Evolutionary conservation across 1,140 invertebrate species (phyloP).

Genomic region (Apolygus lucorum): DNA sequence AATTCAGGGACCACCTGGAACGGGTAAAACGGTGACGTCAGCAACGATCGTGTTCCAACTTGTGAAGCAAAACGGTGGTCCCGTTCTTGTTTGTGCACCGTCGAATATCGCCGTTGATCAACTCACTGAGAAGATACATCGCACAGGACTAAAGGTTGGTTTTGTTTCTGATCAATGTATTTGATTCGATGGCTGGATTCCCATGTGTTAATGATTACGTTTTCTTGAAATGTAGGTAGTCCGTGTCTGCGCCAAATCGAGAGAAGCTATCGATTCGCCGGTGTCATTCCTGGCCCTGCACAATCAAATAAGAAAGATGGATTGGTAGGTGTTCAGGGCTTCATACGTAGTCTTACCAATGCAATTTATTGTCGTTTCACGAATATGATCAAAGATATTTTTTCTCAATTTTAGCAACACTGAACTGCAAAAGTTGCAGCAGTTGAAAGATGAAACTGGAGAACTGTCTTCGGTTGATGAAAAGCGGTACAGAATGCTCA

Average conservation of each 20-base stretch:
- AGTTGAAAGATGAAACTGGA: slow-evolving; percentile 94
- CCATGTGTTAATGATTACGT: too few relatives aligned
- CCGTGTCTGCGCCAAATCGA: slow-evolving; percentile 91
- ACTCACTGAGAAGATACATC: slow-evolving; percentile 96
- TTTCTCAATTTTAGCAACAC: slow-evolving; percentile 51
- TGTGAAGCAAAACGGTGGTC: slow-evolving; percentile 86
- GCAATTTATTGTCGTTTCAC: too few relatives aligned
- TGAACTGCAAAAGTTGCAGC: slow-evolving; percentile 91
- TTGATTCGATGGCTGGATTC: background rate
- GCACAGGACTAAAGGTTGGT: slow-evolving; percentile 79
- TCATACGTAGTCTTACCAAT: too few relatives aligned
- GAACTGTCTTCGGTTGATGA: slow-evolving; percentile 91
- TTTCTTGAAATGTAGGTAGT: slow-evolving; percentile 69
- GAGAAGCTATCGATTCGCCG: slow-evolving; percentile 96
- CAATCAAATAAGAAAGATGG: slow-evolving; percentile 93
- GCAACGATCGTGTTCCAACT: slow-evolving; percentile 98
- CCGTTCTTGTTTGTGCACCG: slow-evolving; percentile 95
- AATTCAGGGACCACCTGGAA: slow-evolving; percentile 79
- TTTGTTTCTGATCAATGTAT: too few relatives aligned
- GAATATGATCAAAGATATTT: too few relatives aligned
- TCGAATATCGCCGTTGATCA: slow-evolving; percentile 99
- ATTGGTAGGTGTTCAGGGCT: slow-evolving; percentile 48
- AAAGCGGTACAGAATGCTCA: slow-evolving; percentile 84
- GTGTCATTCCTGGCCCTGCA: slow-evolving; percentile 95
- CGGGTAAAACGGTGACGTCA: slow-evolving; percentile 98